Percentiles rank a stretch among this genome's conserved stretches.
These are phyloP conservation scores for Synanthedon formicaeformis DNA, from an alignment of 2,888 invertebrate genomes.

Conservation along the genomic window DNA sequence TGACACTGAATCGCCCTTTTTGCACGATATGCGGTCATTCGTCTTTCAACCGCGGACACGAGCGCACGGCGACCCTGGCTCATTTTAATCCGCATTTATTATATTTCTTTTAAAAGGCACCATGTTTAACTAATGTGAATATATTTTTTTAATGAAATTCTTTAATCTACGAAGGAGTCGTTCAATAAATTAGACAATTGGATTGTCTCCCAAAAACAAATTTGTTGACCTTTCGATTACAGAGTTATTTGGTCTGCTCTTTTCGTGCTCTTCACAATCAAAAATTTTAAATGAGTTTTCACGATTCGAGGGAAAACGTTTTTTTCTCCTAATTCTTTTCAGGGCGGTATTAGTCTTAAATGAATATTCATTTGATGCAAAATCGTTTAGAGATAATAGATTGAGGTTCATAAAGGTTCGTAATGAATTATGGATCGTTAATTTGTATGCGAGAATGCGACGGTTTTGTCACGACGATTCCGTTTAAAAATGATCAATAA, in stretches of 20 bases:
- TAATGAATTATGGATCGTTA: slow-evolving; percentile 52
- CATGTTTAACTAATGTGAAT: no score
- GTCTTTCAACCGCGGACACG: slow-evolving; percentile 51
- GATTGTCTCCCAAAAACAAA: slow-evolving; percentile 27
- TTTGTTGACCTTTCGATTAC: slow-evolving; percentile 42
- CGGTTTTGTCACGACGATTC: slow-evolving; percentile 18
- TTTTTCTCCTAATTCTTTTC: slow-evolving; percentile 59
- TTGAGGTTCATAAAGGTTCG: slow-evolving; percentile 51
- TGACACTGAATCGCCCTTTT: slow-evolving; percentile 56
- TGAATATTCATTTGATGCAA: slow-evolving; percentile 66
- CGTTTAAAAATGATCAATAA: slow-evolving; percentile 30
- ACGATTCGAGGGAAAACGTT: slow-evolving; percentile 33
- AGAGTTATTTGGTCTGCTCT: slow-evolving; percentile 24
- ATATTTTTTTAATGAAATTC: slow-evolving; percentile 4
- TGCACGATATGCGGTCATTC: slow-evolving; percentile 52
- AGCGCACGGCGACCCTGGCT: slow-evolving; percentile 30
- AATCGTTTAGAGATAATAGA: slow-evolving; percentile 68
- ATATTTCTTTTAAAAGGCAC: no score
- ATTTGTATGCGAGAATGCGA: slow-evolving; percentile 43
- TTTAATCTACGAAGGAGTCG: slow-evolving; percentile 8
- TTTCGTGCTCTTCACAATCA: slow-evolving; percentile 42
- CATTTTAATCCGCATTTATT: no score
- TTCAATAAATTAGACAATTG: slow-evolving; percentile 17
- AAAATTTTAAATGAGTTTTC: slow-evolving; percentile 63
- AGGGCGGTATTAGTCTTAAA: slow-evolving; percentile 59